Base-by-base conservation (phyloP, 2,113 vertebrate genomes). In the Recurvirostra avosetta region DNA sequence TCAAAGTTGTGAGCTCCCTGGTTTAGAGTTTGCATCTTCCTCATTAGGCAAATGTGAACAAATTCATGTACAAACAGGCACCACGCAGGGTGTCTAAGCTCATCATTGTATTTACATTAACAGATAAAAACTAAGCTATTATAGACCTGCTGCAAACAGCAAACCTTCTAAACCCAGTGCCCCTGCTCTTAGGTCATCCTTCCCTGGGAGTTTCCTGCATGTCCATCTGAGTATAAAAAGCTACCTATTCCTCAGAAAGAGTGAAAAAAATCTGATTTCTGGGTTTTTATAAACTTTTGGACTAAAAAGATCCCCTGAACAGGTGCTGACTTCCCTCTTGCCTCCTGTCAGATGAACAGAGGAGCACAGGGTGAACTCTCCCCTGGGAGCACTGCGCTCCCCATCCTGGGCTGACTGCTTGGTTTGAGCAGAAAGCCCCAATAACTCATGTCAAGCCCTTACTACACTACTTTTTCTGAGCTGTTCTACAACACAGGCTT, bases 331-430 rank as follows among this genome's bases (percentile, higher is more conserved):
- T 70, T 85, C 49, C 34, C 30, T 66, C 26, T 78, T 86, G 15
- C 29, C 36, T n/a, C n/a, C 40, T n/a, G 18, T 17, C 83, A 59
- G 49, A 50, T 7, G 12, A 58, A 27, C 49, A 41, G 19, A 14
- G 13, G 12, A 75, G 22, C 45, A 58, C 4, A 30, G 14, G 9
- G 3, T 9, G 50, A 70, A 6, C 4, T 26, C 11, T 93, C 9
- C 15, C 5, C 27, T 45, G 29, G 53, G 32, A 80, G 21, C 26
- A 6, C 17, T 21, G 20, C 0, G 0, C 5, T 79, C 27, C 23
- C 29, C n/a, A 20, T 36, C 14, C n/a, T 74, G 83, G 55, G 22
- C 34, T 80, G 41, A 10, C 34, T 47, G 32, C 30, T 47, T 52
- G 41, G 6, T 79, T 47, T 56, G 50, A 52, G 55, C 15, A 20